phyloP scores from a whole-genome alignment of 30 jellyfish, hydroid and myxozoan genomes.

The Aurelia sp. region DNA sequence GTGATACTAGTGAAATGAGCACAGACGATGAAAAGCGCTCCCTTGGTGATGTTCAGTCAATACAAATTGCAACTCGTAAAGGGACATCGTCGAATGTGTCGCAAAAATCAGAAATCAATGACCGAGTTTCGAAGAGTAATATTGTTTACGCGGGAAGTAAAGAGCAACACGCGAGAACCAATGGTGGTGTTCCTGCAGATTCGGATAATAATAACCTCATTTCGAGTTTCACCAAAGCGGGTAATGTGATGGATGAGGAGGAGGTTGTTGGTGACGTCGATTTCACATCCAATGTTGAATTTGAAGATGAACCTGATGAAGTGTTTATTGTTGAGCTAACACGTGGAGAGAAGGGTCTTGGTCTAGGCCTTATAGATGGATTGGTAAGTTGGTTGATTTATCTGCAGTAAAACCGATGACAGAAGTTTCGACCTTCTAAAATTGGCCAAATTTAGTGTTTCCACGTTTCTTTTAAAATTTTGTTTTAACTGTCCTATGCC shows the following conservation, averaged over 20 bases:
- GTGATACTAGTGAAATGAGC: not conserved
- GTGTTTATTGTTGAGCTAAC: constrained; percentile 78
- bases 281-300: constrained; percentile 1
- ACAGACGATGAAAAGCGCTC: constrained; percentile 1
- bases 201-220: not conserved
- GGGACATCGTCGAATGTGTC: not conserved
- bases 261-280: constrained; percentile 36
- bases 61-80: constrained; percentile 33
- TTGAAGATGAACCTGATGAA: constrained; percentile 48
- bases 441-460: too few species aligned
- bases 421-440: too few species aligned
- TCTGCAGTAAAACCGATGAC: too few species aligned
- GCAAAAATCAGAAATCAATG: not conserved
- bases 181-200: constrained; percentile 1
- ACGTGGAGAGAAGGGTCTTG: constrained; percentile 88
- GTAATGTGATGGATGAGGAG: not conserved
- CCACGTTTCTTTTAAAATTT: too few species aligned
- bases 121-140: constrained; percentile 17
- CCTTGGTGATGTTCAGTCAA: constrained; percentile 37
- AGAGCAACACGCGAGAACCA: constrained; percentile 6
- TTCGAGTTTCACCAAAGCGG: not conserved
- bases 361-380: constrained; percentile 97
- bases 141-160: constrained; percentile 25
- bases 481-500: too few species aligned
- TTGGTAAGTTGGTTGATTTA: constrained; percentile 66